Base-by-base conservation (phyloP, 2,113 vertebrate genomes). In the Garra rufa region DNA sequence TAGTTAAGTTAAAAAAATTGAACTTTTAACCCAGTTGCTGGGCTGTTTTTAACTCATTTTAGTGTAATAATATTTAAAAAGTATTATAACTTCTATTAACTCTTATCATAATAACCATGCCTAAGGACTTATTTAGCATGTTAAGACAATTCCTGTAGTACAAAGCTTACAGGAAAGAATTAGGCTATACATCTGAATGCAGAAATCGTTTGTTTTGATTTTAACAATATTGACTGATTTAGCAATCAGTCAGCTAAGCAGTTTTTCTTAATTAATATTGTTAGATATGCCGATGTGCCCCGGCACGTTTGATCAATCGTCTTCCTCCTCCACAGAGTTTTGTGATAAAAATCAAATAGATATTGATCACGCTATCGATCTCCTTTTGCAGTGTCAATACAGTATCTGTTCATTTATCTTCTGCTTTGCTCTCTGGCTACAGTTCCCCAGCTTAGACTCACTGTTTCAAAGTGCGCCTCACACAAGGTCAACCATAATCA, bases 211-310 rank as follows among this genome's bases (percentile, higher is more conserved):
- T 92, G 89, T 93, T 94, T 91, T 91, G 89, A 91, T 93, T 75
- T 91, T 89, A 91, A 93, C 91, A 76, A 87, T 89, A 91, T 91
- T 87, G 90, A 82, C 85, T 91, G 89, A 86, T 93, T 92, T 90
- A 91, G 91, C 90, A 90, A 86, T 91, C 89, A 90, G 86, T 91
- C 91, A 89, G 90, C 85, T 92, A 91, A 93, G 91, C 90, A 90
- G 85, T 95, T 95, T 91, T 93, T 92, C 93, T 95, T 95, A 94
- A 95, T 95, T 94, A 95, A 94, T 94, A 93, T 94, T 92, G 92
- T 92, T 93, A 93, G 91, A 93, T 93, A 90, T 95, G 93, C 89
- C 94, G 89, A 91, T 93, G 90, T 80, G 89, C 85, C 90, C 82
- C 57, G 91, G 83, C 82, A 88, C 87, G 57, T 90, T 93, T 95